phyloP scores from a whole-genome alignment of 2,113 vertebrate genomes.

The Micronycteris hirsuta region DNA sequence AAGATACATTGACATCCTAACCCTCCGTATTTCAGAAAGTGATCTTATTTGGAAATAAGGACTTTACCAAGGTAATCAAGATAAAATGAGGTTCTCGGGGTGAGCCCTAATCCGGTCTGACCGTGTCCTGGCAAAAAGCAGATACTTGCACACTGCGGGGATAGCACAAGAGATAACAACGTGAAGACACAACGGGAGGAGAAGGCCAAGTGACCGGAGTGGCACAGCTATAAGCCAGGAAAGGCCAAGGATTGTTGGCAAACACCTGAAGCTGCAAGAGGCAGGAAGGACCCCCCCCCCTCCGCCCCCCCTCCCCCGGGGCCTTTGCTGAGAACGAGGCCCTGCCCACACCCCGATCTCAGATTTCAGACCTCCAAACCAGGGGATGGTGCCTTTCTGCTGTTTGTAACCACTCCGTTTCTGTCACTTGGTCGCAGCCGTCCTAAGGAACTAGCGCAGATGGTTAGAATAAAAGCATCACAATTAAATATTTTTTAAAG shows the following conservation, averaged over 20 bases:
- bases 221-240: accelerated
- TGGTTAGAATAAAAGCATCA: neutral
- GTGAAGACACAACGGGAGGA: neutral
- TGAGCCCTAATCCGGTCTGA: accelerated
- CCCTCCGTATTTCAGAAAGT: accelerated
- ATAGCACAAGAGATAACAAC: neutral
- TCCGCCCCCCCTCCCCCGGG: accelerated
- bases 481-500: neutral
- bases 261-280: neutral
- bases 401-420: neutral
- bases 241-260: neutral
- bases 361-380: neutral
- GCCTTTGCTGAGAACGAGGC: accelerated
- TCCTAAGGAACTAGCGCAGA: neutral
- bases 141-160: neutral
- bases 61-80: neutral
- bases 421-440: neutral
- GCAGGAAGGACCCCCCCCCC: accelerated
- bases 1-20: neutral
- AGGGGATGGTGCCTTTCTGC: accelerated
- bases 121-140: neutral
- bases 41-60: neutral
- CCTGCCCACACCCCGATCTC: neutral
- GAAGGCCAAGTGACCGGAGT: accelerated
- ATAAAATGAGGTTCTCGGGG: neutral